Evolutionary conservation across 1,140 invertebrate genomes (phyloP), one percentile per base, ranked within the genome.

Genomic region (Diploscapter pachys): DNA sequence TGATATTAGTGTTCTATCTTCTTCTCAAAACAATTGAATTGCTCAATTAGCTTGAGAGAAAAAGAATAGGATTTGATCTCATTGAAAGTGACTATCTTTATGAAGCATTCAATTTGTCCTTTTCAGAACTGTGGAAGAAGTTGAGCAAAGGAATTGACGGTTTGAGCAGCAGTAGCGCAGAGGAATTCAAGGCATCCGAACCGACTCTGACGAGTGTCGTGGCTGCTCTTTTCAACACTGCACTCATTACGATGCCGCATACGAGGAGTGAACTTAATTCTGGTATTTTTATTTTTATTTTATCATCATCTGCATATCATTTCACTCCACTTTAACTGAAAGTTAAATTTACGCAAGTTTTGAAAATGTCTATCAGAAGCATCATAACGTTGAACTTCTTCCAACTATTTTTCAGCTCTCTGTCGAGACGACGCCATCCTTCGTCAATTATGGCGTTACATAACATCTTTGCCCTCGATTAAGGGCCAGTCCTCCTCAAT

Each of bases 221-320:
- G 50, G 97, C 94, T 87, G 91, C 91, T 4, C 89, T 98, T 84
- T 98, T 96, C 87, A 92, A 95, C 86, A 93, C 91, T 5, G 92
- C 93, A 6, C 87, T 97, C 64, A 91, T 90, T 73, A 96, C 95
- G 0, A 89, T 98, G 73, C 92, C 92, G 13, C 93, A 96, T 86
- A 90, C 98, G 78, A 92, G 92, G 85, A 88, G 96, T 66, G 94
- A 98, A 86, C 97, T 99, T 85, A 88, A 98, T 8, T 95, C 94
- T 81, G 95, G 94, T 92, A 87, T 31, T 31, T 31, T 31, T n/a
- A n/a, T n/a, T n/a, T 31, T 31, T 31, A 31, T 31, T 31, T 31
- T 31, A 31, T 31, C 31, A 31, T 31, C 31, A 31, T 31, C 31
- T 31, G 31, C 31, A 31, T 31, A 31, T 31, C 31, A 31, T 31